These are phyloP conservation scores for Macrophya alboannulata DNA, from an alignment of 2,888 invertebrate genomes.

Conservation along the genomic window DNA sequence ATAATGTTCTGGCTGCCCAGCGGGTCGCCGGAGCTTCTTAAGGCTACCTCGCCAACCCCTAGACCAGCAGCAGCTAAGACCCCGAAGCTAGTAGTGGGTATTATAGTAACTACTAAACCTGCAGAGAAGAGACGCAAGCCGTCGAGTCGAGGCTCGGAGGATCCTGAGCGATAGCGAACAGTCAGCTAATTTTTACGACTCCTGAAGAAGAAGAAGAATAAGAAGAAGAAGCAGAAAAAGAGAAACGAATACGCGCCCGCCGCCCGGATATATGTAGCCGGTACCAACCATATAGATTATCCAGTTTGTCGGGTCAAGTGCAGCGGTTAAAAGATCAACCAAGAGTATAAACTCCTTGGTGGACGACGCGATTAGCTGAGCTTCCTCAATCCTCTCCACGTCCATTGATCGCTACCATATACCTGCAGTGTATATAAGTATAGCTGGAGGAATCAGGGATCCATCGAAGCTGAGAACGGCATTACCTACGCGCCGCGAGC, in stretches of 20 bases:
- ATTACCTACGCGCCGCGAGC: conserved; percentile 38
- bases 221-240: neutral
- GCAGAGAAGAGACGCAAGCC: conserved; percentile 41
- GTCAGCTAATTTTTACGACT: conserved; percentile 47
- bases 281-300: conserved; percentile 31
- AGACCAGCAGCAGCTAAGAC: neutral
- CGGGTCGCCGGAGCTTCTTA: conserved; percentile 64
- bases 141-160: neutral
- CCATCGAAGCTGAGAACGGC: conserved; percentile 45
- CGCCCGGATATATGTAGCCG: conserved; percentile 19
- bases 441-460: conserved; percentile 42
- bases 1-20: conserved; percentile 77
- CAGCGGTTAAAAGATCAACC: conserved; percentile 35
- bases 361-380: conserved; percentile 42
- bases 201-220: neutral
- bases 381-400: conserved; percentile 40
- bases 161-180: conserved; percentile 29
- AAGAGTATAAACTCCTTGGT: conserved; percentile 24
- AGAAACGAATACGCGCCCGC: neutral
- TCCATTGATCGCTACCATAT: conserved; percentile 29
- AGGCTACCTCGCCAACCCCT: conserved; percentile 47
- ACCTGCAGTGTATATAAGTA: neutral
- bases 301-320: conserved; percentile 45
- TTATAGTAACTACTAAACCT: conserved; percentile 2
- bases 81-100: neutral